Evolutionary conservation across 2,113 vertebrate species (phyloP).

Genomic region (Rhinoptilus africanus): DNA sequence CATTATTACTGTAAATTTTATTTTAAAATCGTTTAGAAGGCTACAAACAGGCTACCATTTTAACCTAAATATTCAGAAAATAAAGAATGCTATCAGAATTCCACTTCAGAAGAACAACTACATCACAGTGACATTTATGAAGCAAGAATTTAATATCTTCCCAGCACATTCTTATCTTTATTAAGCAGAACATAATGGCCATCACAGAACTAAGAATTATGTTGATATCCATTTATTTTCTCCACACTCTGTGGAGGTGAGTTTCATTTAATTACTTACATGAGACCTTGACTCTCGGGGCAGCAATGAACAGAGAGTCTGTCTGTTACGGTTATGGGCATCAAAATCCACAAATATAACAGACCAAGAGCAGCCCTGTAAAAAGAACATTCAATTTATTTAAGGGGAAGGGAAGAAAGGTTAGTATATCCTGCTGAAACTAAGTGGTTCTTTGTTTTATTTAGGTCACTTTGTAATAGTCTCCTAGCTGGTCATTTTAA

Average conservation of each 20-base stretch:
- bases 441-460: background rate
- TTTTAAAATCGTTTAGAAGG: background rate
- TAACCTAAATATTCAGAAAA: background rate
- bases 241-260: background rate
- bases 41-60: background rate
- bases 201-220: background rate
- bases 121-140: background rate
- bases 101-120: background rate
- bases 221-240: background rate
- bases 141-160: background rate
- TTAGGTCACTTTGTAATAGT: background rate
- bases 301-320: conserved; percentile 91
- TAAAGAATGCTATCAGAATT: background rate
- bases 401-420: background rate
- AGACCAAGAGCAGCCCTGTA: conserved; percentile 97
- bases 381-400: background rate
- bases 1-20: background rate
- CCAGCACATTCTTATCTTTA: background rate
- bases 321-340: conserved; percentile 95
- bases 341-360: conserved; percentile 99
- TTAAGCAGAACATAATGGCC: background rate
- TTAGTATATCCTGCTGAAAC: background rate
- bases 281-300: conserved; percentile 95
- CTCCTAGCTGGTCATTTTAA: background rate
- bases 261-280: conserved; percentile 77